A percentile compares a stretch with the other conserved stretches of the same genome.
phyloP scores from a whole-genome alignment of 2,113 vertebrate species.

The Rhinoderma darwinii region DNA sequence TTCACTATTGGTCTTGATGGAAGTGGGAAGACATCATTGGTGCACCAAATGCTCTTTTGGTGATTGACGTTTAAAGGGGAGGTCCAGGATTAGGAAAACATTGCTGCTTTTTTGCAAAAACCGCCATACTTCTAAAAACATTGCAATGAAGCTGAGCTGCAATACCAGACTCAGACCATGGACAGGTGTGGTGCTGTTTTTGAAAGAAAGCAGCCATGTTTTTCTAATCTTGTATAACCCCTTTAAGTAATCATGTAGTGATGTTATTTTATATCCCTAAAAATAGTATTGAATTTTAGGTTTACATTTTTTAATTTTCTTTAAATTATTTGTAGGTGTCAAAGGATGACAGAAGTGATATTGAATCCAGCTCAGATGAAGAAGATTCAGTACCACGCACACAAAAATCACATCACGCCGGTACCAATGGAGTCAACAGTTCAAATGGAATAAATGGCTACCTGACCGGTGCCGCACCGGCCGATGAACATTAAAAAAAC shows the following conservation, averaged over 20 bases:
- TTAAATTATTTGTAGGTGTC: conserved; percentile 78
- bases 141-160: no score
- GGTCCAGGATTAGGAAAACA: no score
- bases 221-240: no score
- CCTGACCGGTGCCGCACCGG: conserved; percentile 79
- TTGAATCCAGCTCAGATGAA: conserved; percentile 97
- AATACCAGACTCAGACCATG: no score
- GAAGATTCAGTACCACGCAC: conserved; percentile 79
- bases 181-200: no score
- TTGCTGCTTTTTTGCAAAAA: no score
- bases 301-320: conserved; percentile 29
- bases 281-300: neutral
- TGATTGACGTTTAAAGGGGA: no score
- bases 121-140: no score
- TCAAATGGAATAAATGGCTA: conserved; percentile 90
- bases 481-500: conserved; percentile 83
- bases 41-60: no score
- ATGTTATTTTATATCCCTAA: neutral
- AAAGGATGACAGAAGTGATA: conserved; percentile 93
- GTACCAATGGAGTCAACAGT: conserved; percentile 89
- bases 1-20: no score
- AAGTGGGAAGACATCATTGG: no score
- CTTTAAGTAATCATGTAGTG: neutral
- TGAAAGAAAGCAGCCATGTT: no score
- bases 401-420: conserved; percentile 78